These are phyloP conservation scores for Polypterus senegalus DNA, from an alignment of 2,113 vertebrate genomes.

Conservation along the genomic window DNA sequence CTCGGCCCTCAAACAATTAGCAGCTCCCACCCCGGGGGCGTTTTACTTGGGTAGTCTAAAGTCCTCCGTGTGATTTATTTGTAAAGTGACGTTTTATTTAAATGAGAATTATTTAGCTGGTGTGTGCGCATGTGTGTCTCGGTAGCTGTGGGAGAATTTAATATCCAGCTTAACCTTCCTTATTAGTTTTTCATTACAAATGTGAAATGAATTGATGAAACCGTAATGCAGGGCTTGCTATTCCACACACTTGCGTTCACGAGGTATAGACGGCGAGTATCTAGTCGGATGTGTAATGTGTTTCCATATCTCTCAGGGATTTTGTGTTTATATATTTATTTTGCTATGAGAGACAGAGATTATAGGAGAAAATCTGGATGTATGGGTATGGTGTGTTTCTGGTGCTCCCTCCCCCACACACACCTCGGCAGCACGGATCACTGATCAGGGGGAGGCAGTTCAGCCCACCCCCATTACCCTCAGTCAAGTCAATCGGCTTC, in stretches of 20 bases:
- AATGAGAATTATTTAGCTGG: background rate
- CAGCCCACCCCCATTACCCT: no score
- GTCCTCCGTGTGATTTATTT: background rate
- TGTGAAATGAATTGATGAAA: background rate
- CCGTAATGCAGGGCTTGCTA: background rate
- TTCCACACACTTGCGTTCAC: background rate
- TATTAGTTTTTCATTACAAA: background rate
- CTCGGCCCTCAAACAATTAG: background rate
- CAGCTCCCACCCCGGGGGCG: background rate
- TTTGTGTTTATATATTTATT: background rate
- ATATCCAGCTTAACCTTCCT: background rate
- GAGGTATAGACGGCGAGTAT: background rate
- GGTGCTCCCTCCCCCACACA: background rate
- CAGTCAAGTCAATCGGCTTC: no score
- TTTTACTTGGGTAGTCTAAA: background rate
- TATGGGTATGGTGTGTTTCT: background rate
- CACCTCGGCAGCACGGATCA: no score
- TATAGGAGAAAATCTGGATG: background rate
- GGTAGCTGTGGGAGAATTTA: background rate
- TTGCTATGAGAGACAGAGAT: background rate
- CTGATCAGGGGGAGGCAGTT: no score
- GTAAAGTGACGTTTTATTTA: background rate
- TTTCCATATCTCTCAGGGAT: background rate
- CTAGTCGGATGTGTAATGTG: background rate
- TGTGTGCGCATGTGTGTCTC: background rate